Base-by-base conservation (phyloP, 2,797 vertebrate species). In the Melanotaenia trifasciata region DNA sequence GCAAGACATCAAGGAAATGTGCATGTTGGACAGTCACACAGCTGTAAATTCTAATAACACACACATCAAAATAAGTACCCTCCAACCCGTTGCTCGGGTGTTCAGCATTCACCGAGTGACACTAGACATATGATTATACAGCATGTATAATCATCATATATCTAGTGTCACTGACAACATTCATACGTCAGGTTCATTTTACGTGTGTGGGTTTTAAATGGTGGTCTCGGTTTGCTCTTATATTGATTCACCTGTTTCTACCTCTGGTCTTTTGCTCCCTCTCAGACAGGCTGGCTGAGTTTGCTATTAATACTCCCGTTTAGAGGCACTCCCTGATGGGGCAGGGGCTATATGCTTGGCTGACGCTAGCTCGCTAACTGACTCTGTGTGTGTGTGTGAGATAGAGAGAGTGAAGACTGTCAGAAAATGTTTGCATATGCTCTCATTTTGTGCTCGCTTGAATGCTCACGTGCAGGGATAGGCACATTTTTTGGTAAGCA, bases 251-350 rank as follows among this genome's bases (percentile, higher is more conserved):
- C 67, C 79, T 92, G 43, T 84, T 92, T 84, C 74, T 87, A 72
- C 43, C 87, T 91, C 60, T 79, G 85, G 87, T 87, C 74, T 86
- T 76, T 84, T 91, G 84, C 80, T 87, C 73, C 76, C 84, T 57
- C 76, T 24, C 80, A 74, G 77, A 85, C 87, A 86, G 86, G 60
- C 85, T 79, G 84, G 76, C 80, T 89, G 70, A 84, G 79, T 81
- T 90, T 83, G 87, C 90, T 92, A 90, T 93, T 94, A 92, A 93
- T 92, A 92, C 91, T 88, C 88, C 79, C 68, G 79, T 85, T 89
- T 83, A 81, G 87, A 91, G 84, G 75, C 90, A 72, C 89, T 91
- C 87, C 85, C 89, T 83, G 84, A 84, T 83, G 84, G 91, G 85
- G 86, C 87, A 87, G 76, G 86, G 83, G 83, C 87, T 84, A 83